These are phyloP conservation scores for Lytechinus variegatus DNA, from an alignment of 35 echinoderm and acorn worm genomes.

Conservation along the genomic window DNA sequence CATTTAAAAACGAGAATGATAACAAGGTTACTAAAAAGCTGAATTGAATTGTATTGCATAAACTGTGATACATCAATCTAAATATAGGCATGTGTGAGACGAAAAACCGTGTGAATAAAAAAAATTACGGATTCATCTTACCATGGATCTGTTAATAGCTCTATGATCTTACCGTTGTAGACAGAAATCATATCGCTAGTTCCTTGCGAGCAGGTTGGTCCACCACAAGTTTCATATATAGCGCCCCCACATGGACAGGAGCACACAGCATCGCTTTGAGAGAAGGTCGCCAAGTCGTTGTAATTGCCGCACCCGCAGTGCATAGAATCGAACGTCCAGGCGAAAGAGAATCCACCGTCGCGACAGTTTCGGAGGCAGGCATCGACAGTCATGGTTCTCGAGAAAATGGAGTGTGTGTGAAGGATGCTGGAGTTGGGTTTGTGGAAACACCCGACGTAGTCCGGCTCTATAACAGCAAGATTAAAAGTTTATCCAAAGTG, in stretches of 20 bases:
- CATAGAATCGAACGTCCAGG: constrained; percentile 6
- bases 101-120: no score
- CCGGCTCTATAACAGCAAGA: not conserved
- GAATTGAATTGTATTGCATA: no score
- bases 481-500: not conserved
- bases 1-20: no score
- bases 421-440: constrained; percentile 13
- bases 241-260: constrained; percentile 25
- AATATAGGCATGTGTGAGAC: no score
- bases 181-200: not conserved
- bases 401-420: not conserved
- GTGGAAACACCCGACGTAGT: not conserved
- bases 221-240: not conserved
- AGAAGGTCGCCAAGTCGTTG: not conserved
- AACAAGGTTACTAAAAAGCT: no score
- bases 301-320: not conserved
- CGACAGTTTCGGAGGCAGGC: not conserved
- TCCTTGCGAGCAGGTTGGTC: not conserved
- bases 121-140: not conserved
- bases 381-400: constrained; percentile 16
- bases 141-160: no score
- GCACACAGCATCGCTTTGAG: not conserved
- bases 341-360: not conserved
- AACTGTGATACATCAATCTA: no score
- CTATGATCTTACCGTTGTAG: constrained; percentile 12